Base-by-base conservation (phyloP, 2,888 invertebrate genomes). In the Julus scanicus region DNA sequence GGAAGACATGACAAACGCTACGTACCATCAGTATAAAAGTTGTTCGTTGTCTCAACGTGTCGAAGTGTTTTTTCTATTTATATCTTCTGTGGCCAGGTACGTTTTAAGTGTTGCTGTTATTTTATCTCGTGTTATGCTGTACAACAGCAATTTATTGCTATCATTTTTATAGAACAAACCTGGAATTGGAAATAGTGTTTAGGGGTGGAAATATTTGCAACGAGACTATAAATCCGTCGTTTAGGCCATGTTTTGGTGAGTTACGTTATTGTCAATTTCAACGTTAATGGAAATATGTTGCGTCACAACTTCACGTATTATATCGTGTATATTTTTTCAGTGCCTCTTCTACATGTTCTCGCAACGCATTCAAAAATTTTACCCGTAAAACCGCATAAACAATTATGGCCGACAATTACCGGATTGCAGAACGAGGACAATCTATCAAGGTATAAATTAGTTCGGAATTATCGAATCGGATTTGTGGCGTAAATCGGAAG, bases 1-100 rank as follows among this genome's bases (percentile, higher is more conserved):
- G 97, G 97, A 97, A 91, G 97, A 97, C 92, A 96, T 98, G 95
- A 97, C 97, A 8, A 95, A 95, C 91, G 95, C 96, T 90, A 97
- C 98, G 5, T 95, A 96, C 91, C 94, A 96, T 89, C 96, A 96
- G 91, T 95, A 95, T 91, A 89, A 89, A 84, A 83, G 49, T 39
- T 91, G 91, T 87, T 94, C 94, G 88, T 93, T 93, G 89, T 94
- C 94, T 4, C 94, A 94, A 90, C 94, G 94, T 90, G 94, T 95
- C 89, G 95, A 96, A 91, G 95, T 95, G 91, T 94, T 98, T 90
- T 96, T 97, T 92, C 94, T 97, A 88, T 98, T 98, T 93, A 96
- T 92, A 13, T 92, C 91, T 89, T 93, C 92, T 63, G 91, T 93
- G 4, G 91, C 92, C 48, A 92, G 92, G 92, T 92, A 89, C 89